A percentile compares a stretch with the other conserved stretches of the same genome.
These are phyloP conservation scores for Drosophila pseudoobscura DNA, from an alignment of 1,140 invertebrate genomes.

Conservation along the genomic window DNA sequence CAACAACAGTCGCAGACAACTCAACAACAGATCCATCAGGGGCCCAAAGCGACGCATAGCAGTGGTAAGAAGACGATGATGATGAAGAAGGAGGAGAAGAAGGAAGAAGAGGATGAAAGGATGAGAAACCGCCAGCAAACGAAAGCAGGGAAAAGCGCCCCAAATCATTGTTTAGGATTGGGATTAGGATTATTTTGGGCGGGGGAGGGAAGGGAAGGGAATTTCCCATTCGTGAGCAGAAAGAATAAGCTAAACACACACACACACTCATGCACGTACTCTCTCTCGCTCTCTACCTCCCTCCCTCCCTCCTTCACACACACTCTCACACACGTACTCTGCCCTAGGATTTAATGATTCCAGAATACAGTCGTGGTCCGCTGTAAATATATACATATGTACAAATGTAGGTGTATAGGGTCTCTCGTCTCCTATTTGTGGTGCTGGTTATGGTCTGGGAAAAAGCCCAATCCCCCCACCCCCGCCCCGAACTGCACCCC, in stretches of 20 bases:
- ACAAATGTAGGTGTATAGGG: conserved; percentile 6
- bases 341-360: too few relatives aligned
- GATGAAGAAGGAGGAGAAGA: conserved; percentile 19
- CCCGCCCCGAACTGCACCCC: conserved; percentile 19
- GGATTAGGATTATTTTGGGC: background rate
- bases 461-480: background rate
- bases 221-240: background rate
- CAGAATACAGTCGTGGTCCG: too few relatives aligned
- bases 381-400: conserved; percentile 6
- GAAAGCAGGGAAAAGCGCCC: conserved; percentile 15
- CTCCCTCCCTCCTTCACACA: background rate
- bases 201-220: too few relatives aligned
- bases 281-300: conserved; percentile 1
- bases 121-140: conserved; percentile 51
- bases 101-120: conserved; percentile 22
- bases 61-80: conserved; percentile 68
- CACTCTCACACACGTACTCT: too few relatives aligned
- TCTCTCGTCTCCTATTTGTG: conserved; percentile 6
- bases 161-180: background rate
- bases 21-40: conserved; percentile 33
- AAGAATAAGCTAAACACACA: conserved; percentile 4
- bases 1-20: conserved; percentile 41
- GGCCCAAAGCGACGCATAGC: conserved; percentile 68
- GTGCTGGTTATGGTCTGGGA: conserved; percentile 40
- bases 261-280: conserved; percentile 53